These are phyloP conservation scores for Euspilapteryx auroguttella DNA, from an alignment of 2,888 invertebrate genomes.

Conservation along the genomic window DNA sequence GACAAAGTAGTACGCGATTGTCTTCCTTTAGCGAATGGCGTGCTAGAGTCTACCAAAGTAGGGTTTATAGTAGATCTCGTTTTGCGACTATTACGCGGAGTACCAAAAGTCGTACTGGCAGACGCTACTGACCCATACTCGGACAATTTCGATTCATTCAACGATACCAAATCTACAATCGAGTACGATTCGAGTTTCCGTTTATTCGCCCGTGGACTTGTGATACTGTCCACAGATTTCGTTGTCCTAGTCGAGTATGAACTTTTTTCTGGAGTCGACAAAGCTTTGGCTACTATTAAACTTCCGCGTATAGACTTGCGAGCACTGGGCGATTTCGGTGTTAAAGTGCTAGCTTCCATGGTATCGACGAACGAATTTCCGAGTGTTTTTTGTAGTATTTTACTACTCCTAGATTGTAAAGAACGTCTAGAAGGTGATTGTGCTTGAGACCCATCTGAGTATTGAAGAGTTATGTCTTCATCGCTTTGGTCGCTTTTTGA, in stretches of 20 bases:
- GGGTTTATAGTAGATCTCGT: slow-evolving; percentile 19
- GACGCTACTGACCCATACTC: slow-evolving; percentile 26
- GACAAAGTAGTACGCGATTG: neutral
- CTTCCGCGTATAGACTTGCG: neutral
- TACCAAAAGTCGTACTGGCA: slow-evolving; percentile 14
- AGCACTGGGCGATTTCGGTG: neutral
- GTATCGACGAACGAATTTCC: slow-evolving; percentile 10
- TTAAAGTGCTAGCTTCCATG: neutral
- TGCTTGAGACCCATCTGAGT: slow-evolving; percentile 17
- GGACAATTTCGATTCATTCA: slow-evolving; percentile 16
- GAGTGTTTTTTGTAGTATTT: slow-evolving; percentile 17
- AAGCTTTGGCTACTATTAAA: neutral
- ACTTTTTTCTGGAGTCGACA: neutral
- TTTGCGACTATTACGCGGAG: slow-evolving; percentile 15
- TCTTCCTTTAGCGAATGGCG: slow-evolving; percentile 15
- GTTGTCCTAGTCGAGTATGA: neutral
- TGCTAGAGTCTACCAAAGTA: slow-evolving; percentile 20
- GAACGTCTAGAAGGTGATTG: slow-evolving; percentile 16
- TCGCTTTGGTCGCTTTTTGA: slow-evolving; percentile 9
- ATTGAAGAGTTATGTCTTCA: slow-evolving; percentile 20
- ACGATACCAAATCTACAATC: slow-evolving; percentile 36
- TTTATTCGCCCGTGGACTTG: slow-evolving; percentile 8
- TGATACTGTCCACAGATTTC: neutral
- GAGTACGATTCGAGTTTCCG: slow-evolving; percentile 30
- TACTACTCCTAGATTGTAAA: slow-evolving; percentile 22